Conservation (phyloP, 35 echinoderm and acorn worm genomes). For the Stichopus chloronotus region DNA sequence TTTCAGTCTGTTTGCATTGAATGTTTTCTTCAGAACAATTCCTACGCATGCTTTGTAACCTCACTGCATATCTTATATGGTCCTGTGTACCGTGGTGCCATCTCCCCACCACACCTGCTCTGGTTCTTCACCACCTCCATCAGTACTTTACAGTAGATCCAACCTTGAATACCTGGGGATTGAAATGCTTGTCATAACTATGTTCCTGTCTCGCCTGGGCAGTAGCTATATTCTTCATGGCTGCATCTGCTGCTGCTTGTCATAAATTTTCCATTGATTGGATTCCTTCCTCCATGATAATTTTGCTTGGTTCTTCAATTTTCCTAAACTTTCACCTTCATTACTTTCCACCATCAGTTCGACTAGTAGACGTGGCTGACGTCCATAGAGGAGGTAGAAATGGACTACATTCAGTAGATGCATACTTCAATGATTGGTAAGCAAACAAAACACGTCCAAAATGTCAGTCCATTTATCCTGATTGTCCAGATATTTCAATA, state of each 20-base stretch:
- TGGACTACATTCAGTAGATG: background rate
- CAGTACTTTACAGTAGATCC: background rate
- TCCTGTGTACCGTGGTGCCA: conserved; percentile 9
- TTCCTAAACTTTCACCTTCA: background rate
- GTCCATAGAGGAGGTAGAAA: conserved; percentile 16
- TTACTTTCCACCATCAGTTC: background rate
- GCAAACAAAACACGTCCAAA: background rate
- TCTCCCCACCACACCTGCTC: conserved; percentile 4
- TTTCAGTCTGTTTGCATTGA: conserved; percentile 7
- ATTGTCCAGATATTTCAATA: conserved; percentile 13
- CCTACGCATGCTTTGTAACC: background rate
- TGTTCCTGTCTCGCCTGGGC: conserved; percentile 11
- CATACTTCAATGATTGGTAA: background rate
- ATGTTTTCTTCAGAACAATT: background rate
- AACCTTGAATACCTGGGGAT: background rate
- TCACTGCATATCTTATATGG: background rate
- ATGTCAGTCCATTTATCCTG: conserved; percentile 22
- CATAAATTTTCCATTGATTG: background rate
- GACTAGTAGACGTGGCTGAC: background rate
- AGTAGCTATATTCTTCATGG: conserved; percentile 18
- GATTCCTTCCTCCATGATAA: background rate
- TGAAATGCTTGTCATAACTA: background rate
- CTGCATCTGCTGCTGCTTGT: conserved; percentile 1
- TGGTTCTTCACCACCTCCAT: conserved; percentile 32
- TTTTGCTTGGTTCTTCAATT: background rate